A percentile compares a stretch with the other conserved stretches of the same genome.
Conservation (phyloP, 2,888 invertebrate genomes). For the Callimorpha dominula region DNA sequence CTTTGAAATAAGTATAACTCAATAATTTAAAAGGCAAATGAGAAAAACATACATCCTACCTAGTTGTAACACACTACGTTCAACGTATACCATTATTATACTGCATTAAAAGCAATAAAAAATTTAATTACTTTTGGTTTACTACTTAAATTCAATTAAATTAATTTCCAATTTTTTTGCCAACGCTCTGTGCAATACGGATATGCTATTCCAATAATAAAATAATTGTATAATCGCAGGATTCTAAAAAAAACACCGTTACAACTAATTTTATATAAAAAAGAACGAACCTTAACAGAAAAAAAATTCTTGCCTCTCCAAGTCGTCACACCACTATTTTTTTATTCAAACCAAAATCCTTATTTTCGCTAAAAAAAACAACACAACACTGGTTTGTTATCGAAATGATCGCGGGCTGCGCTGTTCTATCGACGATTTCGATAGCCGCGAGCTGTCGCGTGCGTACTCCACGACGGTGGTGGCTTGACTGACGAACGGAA, state of each 20-base stretch:
- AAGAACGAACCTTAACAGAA: constrained; percentile 62
- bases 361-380: constrained; percentile 54
- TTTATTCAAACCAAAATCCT: constrained; percentile 56
- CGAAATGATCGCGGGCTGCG: constrained; percentile 60
- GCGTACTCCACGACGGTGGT: constrained; percentile 55
- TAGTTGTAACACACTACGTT: too few relatives aligned
- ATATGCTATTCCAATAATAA: constrained; percentile 19
- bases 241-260: constrained; percentile 34
- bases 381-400: constrained; percentile 67
- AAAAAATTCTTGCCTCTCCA: constrained; percentile 67
- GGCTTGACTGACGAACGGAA: constrained; percentile 61
- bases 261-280: constrained; percentile 27
- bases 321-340: constrained; percentile 61
- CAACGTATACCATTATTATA: background rate
- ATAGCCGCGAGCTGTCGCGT: constrained; percentile 56
- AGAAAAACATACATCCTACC: background rate
- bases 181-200: constrained; percentile 21
- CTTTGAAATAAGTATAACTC: background rate
- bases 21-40: constrained; percentile 7
- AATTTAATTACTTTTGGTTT: background rate
- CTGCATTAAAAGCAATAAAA: constrained; percentile 6
- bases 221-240: constrained; percentile 36
- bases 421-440: constrained; percentile 60
- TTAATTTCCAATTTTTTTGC: constrained; percentile 24
- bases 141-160: constrained; percentile 3